A percentile compares a stretch with the other conserved stretches of the same genome.
Conservation (phyloP, 2,888 invertebrate species). For the Synergus gifuensis region DNA sequence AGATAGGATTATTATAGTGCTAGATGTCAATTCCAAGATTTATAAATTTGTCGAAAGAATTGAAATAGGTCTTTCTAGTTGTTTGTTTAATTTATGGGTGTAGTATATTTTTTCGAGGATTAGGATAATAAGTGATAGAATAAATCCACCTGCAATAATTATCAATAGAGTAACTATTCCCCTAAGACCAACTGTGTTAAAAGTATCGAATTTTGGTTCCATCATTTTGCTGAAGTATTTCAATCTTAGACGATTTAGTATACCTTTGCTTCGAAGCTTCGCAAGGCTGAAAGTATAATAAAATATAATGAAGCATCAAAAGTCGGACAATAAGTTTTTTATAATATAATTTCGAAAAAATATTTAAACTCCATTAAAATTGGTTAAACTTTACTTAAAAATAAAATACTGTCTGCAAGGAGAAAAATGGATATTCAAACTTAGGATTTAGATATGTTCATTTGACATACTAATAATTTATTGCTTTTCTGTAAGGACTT, state of each 20-base stretch:
- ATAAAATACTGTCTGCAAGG: too few relatives aligned
- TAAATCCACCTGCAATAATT: background rate
- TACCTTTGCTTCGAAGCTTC: background rate
- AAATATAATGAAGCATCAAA: background rate
- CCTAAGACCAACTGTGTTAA: background rate
- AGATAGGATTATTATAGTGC: too few relatives aligned
- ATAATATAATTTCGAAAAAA: too few relatives aligned
- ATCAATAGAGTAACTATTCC: background rate
- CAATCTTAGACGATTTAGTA: too few relatives aligned
- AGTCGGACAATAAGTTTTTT: too few relatives aligned
- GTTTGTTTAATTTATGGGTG: background rate
- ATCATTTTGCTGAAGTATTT: background rate
- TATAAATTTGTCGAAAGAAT: too few relatives aligned
- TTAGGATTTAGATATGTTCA: too few relatives aligned
- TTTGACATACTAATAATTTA: background rate
- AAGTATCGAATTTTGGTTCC: background rate
- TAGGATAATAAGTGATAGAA: background rate
- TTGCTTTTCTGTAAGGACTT: background rate
- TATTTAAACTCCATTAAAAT: too few relatives aligned
- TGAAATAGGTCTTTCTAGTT: background rate
- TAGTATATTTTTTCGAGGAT: background rate
- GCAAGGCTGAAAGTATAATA: background rate
- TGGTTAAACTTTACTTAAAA: too few relatives aligned
- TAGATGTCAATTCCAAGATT: too few relatives aligned
- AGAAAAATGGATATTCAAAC: too few relatives aligned